These are phyloP conservation scores for Blastomussa wellsi DNA, from an alignment of 92 coral and sea anemone species.

Conservation along the genomic window DNA sequence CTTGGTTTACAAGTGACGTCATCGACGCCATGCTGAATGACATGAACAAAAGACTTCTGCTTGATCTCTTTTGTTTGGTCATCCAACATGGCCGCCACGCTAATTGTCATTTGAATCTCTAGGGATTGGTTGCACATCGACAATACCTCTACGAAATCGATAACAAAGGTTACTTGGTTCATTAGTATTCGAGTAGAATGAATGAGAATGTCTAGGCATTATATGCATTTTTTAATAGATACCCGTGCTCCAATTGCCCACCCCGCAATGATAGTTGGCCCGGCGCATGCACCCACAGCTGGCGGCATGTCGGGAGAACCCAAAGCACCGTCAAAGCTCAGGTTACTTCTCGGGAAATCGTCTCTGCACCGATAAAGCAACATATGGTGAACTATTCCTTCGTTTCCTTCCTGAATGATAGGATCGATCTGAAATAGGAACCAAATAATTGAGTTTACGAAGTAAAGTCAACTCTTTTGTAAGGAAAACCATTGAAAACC, in stretches of 20 bases:
- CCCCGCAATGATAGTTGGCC: slow-evolving; percentile 24
- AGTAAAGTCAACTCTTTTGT: neutral
- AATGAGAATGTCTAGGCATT: too few relatives aligned
- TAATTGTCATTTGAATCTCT: too few relatives aligned
- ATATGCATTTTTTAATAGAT: neutral
- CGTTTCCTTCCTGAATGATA: slow-evolving; percentile 57
- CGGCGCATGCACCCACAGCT: slow-evolving; percentile 10
- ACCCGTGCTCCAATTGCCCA: slow-evolving; percentile 76
- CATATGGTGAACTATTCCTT: slow-evolving; percentile 69
- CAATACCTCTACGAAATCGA: too few relatives aligned
- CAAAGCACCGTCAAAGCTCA: slow-evolving; percentile 15
- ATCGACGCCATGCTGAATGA: too few relatives aligned
- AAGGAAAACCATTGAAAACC: neutral
- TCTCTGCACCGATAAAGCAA: slow-evolving; percentile 50
- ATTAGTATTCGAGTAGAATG: too few relatives aligned
- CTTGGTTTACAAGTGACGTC: too few relatives aligned
- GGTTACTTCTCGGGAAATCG: slow-evolving; percentile 49
- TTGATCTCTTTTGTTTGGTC: too few relatives aligned
- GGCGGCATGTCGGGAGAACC: slow-evolving; percentile 51
- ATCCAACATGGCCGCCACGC: too few relatives aligned
- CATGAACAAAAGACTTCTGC: too few relatives aligned
- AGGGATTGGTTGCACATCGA: too few relatives aligned
- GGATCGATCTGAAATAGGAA: slow-evolving; percentile 45
- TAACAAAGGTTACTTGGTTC: too few relatives aligned
- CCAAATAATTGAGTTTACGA: neutral